Evolutionary conservation across 2,797 vertebrate genomes (phyloP).

Genomic region (Acanthopagrus latus): DNA sequence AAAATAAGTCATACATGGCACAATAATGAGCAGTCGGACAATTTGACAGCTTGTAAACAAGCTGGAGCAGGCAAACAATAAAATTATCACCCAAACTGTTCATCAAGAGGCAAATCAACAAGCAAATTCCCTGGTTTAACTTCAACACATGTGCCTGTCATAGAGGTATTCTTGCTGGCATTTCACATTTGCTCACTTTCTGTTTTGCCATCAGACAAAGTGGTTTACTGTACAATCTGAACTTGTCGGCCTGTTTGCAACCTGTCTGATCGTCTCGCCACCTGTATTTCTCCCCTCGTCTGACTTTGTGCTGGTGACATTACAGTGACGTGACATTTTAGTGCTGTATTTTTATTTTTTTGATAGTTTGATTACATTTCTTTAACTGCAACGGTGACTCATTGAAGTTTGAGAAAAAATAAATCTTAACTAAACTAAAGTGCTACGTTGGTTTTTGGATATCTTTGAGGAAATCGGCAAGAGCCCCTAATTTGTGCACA

Average conservation of each 20-base stretch:
- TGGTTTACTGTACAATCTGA: neutral
- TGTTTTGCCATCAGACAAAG: neutral
- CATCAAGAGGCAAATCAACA: neutral
- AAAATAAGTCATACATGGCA: neutral
- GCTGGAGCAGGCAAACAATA: neutral
- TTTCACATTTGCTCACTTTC: neutral
- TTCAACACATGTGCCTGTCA: neutral
- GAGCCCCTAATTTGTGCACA: neutral
- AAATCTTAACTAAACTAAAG: neutral
- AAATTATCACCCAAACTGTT: neutral
- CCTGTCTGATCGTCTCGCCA: neutral
- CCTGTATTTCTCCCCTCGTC: neutral
- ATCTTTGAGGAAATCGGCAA: neutral
- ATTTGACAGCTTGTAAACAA: conserved; percentile 1
- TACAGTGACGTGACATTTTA: neutral
- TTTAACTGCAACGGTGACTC: neutral
- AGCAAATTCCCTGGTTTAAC: neutral
- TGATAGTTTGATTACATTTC: neutral
- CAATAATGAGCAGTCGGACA: neutral
- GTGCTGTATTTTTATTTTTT: neutral
- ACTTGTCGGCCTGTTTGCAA: neutral
- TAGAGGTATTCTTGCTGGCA: neutral
- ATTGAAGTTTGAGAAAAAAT: neutral
- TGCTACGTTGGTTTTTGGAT: neutral
- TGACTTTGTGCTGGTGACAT: neutral